Evolutionary conservation across 2,797 vertebrate genomes (phyloP).

Genomic region (Danio choprae): DNA sequence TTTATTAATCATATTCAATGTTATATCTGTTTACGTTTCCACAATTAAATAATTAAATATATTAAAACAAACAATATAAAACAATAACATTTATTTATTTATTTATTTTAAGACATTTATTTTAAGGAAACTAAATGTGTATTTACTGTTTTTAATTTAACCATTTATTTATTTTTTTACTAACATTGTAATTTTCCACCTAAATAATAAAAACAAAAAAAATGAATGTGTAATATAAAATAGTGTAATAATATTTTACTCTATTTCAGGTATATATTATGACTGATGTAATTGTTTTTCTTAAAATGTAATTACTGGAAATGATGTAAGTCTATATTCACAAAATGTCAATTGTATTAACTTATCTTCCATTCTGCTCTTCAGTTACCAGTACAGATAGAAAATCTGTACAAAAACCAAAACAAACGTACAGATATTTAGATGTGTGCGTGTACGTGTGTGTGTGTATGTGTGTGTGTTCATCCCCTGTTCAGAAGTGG

Average conservation of each 20-base stretch:
- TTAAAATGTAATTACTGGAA: neutral
- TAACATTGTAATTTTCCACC: too few species aligned
- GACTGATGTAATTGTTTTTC: too few species aligned
- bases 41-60: neutral
- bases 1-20: too few species aligned
- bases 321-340: neutral
- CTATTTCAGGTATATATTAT: too few species aligned
- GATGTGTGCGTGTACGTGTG: neutral
- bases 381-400: neutral
- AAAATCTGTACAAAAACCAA: neutral
- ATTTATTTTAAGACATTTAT: too few species aligned
- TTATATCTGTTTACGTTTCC: neutral
- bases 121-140: too few species aligned
- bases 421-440: neutral
- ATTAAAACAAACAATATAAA: neutral
- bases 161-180: too few species aligned
- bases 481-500: conserved; percentile 87
- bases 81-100: too few species aligned
- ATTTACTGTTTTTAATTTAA: too few species aligned
- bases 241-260: too few species aligned
- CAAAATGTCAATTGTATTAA: neutral
- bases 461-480: neutral
- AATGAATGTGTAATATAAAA: too few species aligned
- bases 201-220: too few species aligned
- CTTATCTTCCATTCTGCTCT: neutral